Conservation (phyloP, 2,888 invertebrate genomes). For the Nymphalis polychloros region DNA sequence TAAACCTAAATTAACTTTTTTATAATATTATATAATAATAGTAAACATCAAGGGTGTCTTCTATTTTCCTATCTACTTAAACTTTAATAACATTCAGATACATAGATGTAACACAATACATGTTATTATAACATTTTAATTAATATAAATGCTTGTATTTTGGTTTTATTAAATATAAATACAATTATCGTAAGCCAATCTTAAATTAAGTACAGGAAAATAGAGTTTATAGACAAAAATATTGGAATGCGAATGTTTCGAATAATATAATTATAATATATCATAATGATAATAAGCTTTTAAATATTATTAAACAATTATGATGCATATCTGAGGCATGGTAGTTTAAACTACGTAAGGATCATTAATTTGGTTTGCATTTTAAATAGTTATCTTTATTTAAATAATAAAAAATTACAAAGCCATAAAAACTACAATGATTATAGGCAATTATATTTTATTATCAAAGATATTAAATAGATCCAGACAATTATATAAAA, state of each 20-base stretch:
- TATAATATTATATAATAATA: conserved; percentile 7
- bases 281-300: conserved; percentile 11
- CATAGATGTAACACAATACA: background rate
- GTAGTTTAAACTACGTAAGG: too few relatives aligned
- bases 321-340: background rate
- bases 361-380: background rate
- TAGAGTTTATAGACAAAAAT: background rate
- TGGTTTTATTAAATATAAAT: conserved; percentile 8
- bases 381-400: background rate
- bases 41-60: background rate
- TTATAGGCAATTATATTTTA: too few relatives aligned
- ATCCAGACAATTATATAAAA: background rate
- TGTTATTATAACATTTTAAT: background rate
- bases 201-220: conserved; percentile 1
- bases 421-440: background rate
- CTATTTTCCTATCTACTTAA: background rate
- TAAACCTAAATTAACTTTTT: conserved; percentile 8
- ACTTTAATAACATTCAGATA: background rate
- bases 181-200: conserved; percentile 3
- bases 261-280: background rate
- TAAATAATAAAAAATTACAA: background rate
- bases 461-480: too few relatives aligned
- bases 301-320: background rate
- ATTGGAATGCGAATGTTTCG: conserved; percentile 23
- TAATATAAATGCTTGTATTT: conserved; percentile 4